Evolutionary conservation across 2,888 invertebrate genomes (phyloP).

Genomic region (Noctua janthina): DNA sequence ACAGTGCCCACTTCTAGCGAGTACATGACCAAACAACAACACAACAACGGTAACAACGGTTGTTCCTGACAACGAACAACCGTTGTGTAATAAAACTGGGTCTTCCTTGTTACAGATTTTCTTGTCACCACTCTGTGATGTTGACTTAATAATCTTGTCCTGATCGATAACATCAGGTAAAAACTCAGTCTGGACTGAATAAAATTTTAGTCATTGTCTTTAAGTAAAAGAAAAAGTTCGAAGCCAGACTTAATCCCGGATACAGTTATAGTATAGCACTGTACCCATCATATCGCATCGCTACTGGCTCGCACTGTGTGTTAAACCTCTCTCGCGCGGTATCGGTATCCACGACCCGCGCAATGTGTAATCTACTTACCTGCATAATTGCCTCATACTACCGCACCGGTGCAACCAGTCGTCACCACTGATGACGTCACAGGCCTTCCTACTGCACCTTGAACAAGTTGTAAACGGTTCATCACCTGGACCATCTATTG

Average conservation of each 20-base stretch:
- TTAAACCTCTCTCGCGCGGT: neutral
- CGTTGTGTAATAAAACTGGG: no score
- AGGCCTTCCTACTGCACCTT: slow-evolving; percentile 46
- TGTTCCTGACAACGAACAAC: no score
- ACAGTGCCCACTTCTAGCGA: no score
- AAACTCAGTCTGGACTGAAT: no score
- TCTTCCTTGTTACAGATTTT: no score
- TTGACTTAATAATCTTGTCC: no score
- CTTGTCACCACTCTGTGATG: no score
- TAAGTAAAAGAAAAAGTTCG: neutral
- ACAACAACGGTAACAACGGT: no score
- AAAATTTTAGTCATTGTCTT: neutral
- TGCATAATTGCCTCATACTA: slow-evolving; percentile 49
- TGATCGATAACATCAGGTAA: no score
- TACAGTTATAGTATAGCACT: neutral
- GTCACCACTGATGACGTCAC: slow-evolving; percentile 44
- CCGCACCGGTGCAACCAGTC: slow-evolving; percentile 30
- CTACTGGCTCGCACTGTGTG: slow-evolving; percentile 10
- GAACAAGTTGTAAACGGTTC: slow-evolving; percentile 52
- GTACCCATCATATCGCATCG: neutral
- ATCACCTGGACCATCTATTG: slow-evolving; percentile 46
- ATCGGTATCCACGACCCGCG: slow-evolving; percentile 32
- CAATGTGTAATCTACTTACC: slow-evolving; percentile 22
- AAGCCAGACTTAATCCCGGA: neutral
- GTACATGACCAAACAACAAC: no score